Base-by-base conservation (phyloP, 2,797 vertebrate genomes). In the Cuniculus paca region DNA sequence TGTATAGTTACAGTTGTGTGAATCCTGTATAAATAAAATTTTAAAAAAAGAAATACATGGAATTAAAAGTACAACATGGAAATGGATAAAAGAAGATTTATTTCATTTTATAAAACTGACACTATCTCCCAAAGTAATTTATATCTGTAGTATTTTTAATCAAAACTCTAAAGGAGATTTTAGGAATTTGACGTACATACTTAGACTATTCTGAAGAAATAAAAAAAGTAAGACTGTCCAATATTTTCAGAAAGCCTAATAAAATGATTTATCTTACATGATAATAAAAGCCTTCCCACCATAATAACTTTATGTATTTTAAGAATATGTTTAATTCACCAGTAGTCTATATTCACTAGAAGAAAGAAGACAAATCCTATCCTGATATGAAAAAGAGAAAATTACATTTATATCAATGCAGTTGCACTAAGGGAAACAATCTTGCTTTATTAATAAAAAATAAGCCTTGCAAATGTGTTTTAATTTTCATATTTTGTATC, bases 121-220 rank as follows among this genome's bases (percentile, higher is more conserved):
- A 65, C 12, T 81, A 26, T 13, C 13, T 5, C 34, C 80, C 10
- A 87, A 96, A 85, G 93, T 93, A 89, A 93, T 36, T 82, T 54
- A 50, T 34, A 50, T 54, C 8, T 87, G 9, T 82, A 88, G 83
- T 36, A 61, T 26, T n/a, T 92, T 90, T 72, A 45, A 17, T 78
- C 56, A 81, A 72, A 95, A 86, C 78, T 96, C 56, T 70, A 72
- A 84, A 79, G 22, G 48, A 92, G 24, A 84, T 31, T 89, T 95
- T 70, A 91, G 68, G 34, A 89, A 92, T 78, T 89, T 63, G 16
- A 31, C n/a, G 42, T 61, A 22, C 28, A 88, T 20, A 42, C 34
- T 77, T 63, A 68, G 17, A 78, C 60, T 50, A 84, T 61, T 85
- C 31, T 80, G 34, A 91, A 93, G 60, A 3, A 83, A 78, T 50